Conservation (phyloP, 2,888 invertebrate species). For the Nymphalis c-album region DNA sequence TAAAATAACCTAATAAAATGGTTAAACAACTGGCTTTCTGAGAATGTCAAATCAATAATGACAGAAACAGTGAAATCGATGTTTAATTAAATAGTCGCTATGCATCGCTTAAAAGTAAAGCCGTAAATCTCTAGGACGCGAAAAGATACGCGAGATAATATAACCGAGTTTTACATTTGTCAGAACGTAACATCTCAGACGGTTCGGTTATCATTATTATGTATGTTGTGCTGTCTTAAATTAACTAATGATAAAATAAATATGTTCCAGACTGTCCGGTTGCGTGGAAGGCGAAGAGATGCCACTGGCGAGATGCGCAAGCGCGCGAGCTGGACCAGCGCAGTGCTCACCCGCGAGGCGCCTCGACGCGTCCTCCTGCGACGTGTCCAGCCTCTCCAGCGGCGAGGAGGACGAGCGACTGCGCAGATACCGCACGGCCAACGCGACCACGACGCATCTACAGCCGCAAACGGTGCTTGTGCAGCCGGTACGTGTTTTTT, state of each 20-base stretch:
- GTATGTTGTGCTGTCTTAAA: too few relatives aligned
- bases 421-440: conserved; percentile 72
- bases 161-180: too few relatives aligned
- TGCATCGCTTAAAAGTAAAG: too few relatives aligned
- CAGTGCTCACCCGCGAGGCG: conserved; percentile 76
- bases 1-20: too few relatives aligned
- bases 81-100: too few relatives aligned
- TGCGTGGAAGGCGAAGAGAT: conserved; percentile 74
- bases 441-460: conserved; percentile 34
- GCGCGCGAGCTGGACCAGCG: conserved; percentile 66
- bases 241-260: not conserved
- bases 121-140: too few relatives aligned
- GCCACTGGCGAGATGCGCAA: conserved; percentile 64
- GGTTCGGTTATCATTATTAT: too few relatives aligned
- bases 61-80: too few relatives aligned
- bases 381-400: conserved; percentile 75
- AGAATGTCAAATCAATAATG: too few relatives aligned
- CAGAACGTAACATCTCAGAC: too few relatives aligned
- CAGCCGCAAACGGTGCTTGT: conserved; percentile 45
- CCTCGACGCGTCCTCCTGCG: conserved; percentile 76
- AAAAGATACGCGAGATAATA: too few relatives aligned
- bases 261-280: conserved; percentile 68
- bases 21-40: too few relatives aligned
- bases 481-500: conserved; percentile 45
- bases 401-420: conserved; percentile 78